Evolutionary conservation across 35 echinoderm and acorn worm species (phyloP), one percentile per base, ranked within the genome.

Genomic region (Hemicentrotus pulcherrimus): DNA sequence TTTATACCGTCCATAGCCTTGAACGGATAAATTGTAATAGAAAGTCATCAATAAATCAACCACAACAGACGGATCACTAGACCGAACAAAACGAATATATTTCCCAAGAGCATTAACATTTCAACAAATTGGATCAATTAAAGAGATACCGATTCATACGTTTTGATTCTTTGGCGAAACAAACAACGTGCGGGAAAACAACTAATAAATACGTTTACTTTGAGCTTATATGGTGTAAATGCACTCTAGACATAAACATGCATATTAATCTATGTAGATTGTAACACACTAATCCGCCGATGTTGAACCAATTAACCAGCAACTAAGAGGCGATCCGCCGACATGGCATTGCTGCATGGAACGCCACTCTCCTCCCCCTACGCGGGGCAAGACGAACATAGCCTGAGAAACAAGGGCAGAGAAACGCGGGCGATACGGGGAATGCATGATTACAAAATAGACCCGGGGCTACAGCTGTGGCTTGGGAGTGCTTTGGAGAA

Each of bases 401-500:
- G 19, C 65, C 65, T n/a, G 65, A 18, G 65, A 78, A 8, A 78
- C 65, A 28, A n/a, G 50, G 50, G 50, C 50, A 55, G 11, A 55
- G 18, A n/a, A 7, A 78, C 24, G 65, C 65, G 65, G 65, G 87
- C 31, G 32, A 47, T 90, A 28, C 88, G 32, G 88, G 9, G 88
- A 45, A 90, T 8, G 88, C 88, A 47, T 90, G 88, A 90, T 90
- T 90, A 47, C 46, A 33, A 90, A 90, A 90, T 47, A 90, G 14
- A 24, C 88, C 88, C 88, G 32, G 10, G 88, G 88, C 32, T 90
- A 90, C 88, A 32, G 88, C 88, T 46, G 88, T 5, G 46, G 18
- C 24, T 47, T 7, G 65, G 65, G 65, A 78, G 65, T 47, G 88
- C 88, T 32, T 90, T 7, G 88, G 9, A 45, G 31, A 90, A 90